Base-by-base conservation (phyloP, 2,113 vertebrate species). In the Chloropsis hardwickii region DNA sequence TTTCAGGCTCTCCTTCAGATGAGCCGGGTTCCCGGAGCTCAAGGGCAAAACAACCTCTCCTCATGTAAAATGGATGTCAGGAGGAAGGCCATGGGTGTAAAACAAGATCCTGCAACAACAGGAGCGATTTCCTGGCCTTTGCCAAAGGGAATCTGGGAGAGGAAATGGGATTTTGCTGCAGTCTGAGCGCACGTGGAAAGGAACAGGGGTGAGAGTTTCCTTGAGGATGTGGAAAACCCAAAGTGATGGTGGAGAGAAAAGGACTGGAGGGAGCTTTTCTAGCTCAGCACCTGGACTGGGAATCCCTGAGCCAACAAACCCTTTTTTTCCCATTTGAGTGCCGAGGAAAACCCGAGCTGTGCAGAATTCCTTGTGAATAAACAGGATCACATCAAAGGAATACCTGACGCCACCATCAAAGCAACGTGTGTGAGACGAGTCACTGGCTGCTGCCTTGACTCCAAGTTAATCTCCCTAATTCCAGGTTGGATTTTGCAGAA, bases 351-450 rank as follows among this genome's bases (percentile, higher is more conserved):
- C 6, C 0, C 4, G 20, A 21, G 48, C 40, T 47, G 60, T 5
- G 11, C 56, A 67, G 66, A 60, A 64, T 67, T 71, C 88, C 56
- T 14, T 4, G 74, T 39, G 90, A 64, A 67, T 8, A 73, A 76
- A 77, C 37, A 48, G 62, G 71, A 80, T 86, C 24, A 71, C 90
- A 93, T 95, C 95, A 97, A 95, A 97, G 82, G 82, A 54, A 93
- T 31, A 24, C 74, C 86, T 88, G 82, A 93, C 35, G 25, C 92
- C 66, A 12, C 33, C 92, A 90, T 93, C 92, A 97, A 94, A 97
- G 96, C 86, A 7, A 11, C 1, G 39, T 5, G 39, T 5, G 57
- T 16, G 73, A 76, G 78, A 37, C 42, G 16, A 65, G 66, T 87
- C 81, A 31, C 81, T 28, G 86, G 89, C 89, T 45, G 24, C 81